These are phyloP conservation scores for Spialia ferax DNA, from an alignment of 2,888 invertebrate species.

Conservation along the genomic window DNA sequence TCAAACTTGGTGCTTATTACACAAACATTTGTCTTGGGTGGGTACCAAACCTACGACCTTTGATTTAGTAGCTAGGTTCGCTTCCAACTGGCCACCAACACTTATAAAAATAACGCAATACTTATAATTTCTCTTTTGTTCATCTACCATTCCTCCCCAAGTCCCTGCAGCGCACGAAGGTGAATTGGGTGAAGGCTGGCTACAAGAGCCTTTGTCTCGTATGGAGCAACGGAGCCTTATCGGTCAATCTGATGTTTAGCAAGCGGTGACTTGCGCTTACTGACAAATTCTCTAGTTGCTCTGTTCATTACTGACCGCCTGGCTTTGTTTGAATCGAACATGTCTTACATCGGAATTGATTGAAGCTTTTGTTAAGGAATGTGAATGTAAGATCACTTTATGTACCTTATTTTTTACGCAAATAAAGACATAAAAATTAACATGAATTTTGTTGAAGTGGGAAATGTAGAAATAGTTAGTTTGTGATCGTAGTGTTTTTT, in stretches of 20 bases:
- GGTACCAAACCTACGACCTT: too few species aligned
- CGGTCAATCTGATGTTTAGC: conserved; percentile 11
- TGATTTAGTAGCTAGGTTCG: too few species aligned
- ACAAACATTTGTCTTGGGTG: too few species aligned
- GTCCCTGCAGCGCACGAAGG: not conserved
- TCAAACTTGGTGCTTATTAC: too few species aligned
- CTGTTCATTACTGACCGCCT: not conserved
- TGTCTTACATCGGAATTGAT: not conserved
- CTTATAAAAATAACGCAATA: not conserved
- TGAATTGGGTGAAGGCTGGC: not conserved
- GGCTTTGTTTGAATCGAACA: conserved; percentile 4
- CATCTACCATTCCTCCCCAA: not conserved
- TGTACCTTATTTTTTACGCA: too few species aligned
- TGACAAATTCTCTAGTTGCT: not conserved
- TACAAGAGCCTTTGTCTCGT: not conserved
- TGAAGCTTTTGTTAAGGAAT: conserved; percentile 3
- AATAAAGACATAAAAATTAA: too few species aligned
- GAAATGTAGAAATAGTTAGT: not conserved
- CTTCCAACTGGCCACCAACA: too few species aligned
- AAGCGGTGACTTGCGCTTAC: conserved; percentile 12
- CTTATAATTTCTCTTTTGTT: not conserved
- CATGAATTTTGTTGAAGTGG: too few species aligned
- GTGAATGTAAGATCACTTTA: too few species aligned
- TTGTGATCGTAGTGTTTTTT: not conserved
- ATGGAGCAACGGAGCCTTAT: conserved; percentile 13